These are phyloP conservation scores for Ormyrus labotus DNA, from an alignment of 2,888 invertebrate genomes.

Conservation along the genomic window DNA sequence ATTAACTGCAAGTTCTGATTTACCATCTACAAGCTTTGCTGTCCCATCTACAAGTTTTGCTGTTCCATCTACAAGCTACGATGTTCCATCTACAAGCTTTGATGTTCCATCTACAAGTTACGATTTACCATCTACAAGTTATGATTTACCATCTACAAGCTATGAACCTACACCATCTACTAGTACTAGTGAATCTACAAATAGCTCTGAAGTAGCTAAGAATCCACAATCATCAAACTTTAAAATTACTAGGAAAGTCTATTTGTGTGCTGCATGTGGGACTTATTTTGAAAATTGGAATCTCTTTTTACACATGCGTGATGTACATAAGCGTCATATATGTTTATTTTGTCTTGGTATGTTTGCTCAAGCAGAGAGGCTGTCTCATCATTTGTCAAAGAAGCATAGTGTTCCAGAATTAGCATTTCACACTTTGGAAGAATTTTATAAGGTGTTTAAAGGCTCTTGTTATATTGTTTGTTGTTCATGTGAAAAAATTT, in stretches of 20 bases:
- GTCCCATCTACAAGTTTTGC: conserved; percentile 21
- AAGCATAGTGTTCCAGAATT: conserved; percentile 87
- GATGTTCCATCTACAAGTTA: conserved; percentile 8
- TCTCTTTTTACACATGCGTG: conserved; percentile 89
- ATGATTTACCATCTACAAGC: conserved; percentile 22
- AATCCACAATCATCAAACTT: conserved; percentile 77
- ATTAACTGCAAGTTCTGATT: conserved; percentile 11
- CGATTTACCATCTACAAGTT: background rate
- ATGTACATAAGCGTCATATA: conserved; percentile 87
- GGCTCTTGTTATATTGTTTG: conserved; percentile 87
- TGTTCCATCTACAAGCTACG: background rate
- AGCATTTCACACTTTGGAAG: conserved; percentile 82
- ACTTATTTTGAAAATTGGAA: conserved; percentile 93
- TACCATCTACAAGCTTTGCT: conserved; percentile 8
- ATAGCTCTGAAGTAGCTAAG: background rate
- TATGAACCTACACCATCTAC: conserved; percentile 13
- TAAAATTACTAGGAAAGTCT: conserved; percentile 86
- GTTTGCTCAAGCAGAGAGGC: conserved; percentile 87
- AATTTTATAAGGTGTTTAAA: conserved; percentile 81
- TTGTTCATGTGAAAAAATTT: conserved; percentile 87
- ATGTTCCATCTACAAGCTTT: background rate
- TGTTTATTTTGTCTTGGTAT: conserved; percentile 90
- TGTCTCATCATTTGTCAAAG: conserved; percentile 86
- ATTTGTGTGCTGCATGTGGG: conserved; percentile 88
- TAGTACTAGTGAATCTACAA: background rate